Evolutionary conservation across 2,888 invertebrate genomes (phyloP), one percentile per base, ranked within the genome.

Genomic region (Amitus sp.): DNA sequence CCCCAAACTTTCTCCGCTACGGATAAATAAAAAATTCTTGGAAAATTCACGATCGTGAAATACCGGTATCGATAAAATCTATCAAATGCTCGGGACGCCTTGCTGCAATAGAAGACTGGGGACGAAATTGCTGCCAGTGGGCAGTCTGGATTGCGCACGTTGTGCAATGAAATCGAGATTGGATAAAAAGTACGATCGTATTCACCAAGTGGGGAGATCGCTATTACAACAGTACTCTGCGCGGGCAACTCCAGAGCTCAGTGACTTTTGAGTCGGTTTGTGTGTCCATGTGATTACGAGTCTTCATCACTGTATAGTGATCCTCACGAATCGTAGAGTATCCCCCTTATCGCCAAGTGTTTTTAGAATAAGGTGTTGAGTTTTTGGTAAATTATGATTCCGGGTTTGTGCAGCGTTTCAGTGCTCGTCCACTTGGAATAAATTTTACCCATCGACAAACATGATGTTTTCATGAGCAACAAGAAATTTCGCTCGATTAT

Each of bases 221-320:
- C 62, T 61, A 54, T 65, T 71, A 47, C 66, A 66, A 70, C 62
- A 62, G 65, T 62, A 71, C 66, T 45, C 63, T 50, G 63, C 33
- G 62, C 70, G 51, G 63, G 59, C 58, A 63, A 65, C 67, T 68
- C 53, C 50, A 51, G 67, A 70, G 73, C 76, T 72, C 74, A 73
- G 76, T 76, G 68, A 70, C 65, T 72, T 71, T 54, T 57, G 57
- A 69, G 65, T 67, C 63, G 65, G 67, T 69, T 69, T 67, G 45
- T 55, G 56, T n/a, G 70, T 54, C 65, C 52, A 67, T 27, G 51
- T 37, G 54, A 39, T 60, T 45, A 45, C 57, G 50, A 57, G 46
- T 54, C 50, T 47, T 45, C 40, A 27, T 17, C 52, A n/a, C n/a
- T n/a, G 34, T 20, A 51, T 30, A 30, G 10, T n/a, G 46, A 52